These are phyloP conservation scores for Gastrophysa polygoni DNA, from an alignment of 2,888 invertebrate species.

Conservation along the genomic window DNA sequence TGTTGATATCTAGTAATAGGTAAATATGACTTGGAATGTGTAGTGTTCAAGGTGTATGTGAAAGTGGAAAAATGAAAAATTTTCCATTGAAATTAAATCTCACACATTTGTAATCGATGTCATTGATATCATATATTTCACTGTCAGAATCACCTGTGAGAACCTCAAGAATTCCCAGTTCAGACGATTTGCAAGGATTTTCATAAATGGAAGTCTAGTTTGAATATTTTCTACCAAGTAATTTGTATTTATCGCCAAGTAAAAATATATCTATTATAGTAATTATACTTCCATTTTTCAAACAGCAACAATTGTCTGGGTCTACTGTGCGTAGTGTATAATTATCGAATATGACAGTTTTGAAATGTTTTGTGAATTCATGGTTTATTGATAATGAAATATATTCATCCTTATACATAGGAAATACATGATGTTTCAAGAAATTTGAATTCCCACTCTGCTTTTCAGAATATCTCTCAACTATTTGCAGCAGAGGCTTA, in stretches of 20 bases:
- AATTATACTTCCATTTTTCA: conserved; percentile 11
- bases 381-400: conserved; percentile 7
- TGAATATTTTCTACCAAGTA: conserved; percentile 10
- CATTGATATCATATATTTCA: conserved; percentile 7
- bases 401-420: conserved; percentile 14
- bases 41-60: neutral
- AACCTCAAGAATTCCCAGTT: neutral
- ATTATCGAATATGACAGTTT: conserved; percentile 8
- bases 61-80: conserved; percentile 4
- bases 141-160: conserved; percentile 1
- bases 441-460: neutral
- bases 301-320: conserved; percentile 3
- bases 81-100: conserved; percentile 1
- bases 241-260: conserved; percentile 9
- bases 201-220: conserved; percentile 5
- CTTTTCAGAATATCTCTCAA: conserved; percentile 8
- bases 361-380: conserved; percentile 7
- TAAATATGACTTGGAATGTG: neutral
- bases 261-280: conserved; percentile 3
- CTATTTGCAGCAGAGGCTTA: conserved; percentile 10
- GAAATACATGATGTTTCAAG: neutral
- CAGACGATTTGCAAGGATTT: conserved; percentile 1
- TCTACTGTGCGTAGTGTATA: conserved; percentile 11
- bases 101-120: conserved; percentile 3
- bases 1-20: neutral